A percentile compares a stretch with the other conserved stretches of the same genome.
Evolutionary conservation across 2,113 vertebrate species (phyloP).

Genomic region (Beaufortia kweichowensis): DNA sequence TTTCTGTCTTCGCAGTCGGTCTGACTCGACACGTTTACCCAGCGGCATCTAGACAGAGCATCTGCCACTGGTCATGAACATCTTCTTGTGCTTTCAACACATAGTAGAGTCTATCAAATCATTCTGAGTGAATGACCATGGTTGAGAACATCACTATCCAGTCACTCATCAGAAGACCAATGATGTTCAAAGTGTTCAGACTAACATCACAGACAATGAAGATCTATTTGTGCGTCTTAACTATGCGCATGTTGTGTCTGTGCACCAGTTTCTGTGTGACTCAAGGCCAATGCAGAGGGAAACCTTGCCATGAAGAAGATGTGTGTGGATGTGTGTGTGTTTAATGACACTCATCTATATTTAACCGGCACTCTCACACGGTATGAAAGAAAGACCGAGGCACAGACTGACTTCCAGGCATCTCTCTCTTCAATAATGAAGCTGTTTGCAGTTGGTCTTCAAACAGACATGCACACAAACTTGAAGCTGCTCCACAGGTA

Average conservation of each 20-base stretch:
- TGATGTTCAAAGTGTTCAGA: slow-evolving; percentile 23
- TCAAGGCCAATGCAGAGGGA: slow-evolving; percentile 34
- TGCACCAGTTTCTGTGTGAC: slow-evolving; percentile 15
- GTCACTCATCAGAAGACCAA: background rate
- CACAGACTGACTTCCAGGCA: slow-evolving; percentile 53
- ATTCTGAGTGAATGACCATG: background rate
- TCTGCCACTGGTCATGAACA: too few species aligned
- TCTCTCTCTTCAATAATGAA: slow-evolving; percentile 58
- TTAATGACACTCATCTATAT: slow-evolving; percentile 60
- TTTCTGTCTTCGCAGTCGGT: too few species aligned
- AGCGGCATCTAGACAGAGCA: too few species aligned
- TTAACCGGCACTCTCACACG: slow-evolving; percentile 55
- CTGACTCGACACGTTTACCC: too few species aligned
- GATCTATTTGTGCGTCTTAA: background rate
- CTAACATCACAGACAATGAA: background rate
- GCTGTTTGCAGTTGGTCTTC: slow-evolving; percentile 43
- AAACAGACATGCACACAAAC: slow-evolving; percentile 36
- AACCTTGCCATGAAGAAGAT: slow-evolving; percentile 40
- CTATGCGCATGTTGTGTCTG: slow-evolving; percentile 28
- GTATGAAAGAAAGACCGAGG: slow-evolving; percentile 49
- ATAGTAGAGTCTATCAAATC: background rate
- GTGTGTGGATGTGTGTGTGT: slow-evolving; percentile 39
- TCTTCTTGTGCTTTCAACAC: background rate
- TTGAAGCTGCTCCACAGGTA: slow-evolving; percentile 5
- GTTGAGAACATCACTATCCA: background rate